Base-by-base conservation (phyloP, 2,113 vertebrate species). In the Gopherus flavomarginatus region DNA sequence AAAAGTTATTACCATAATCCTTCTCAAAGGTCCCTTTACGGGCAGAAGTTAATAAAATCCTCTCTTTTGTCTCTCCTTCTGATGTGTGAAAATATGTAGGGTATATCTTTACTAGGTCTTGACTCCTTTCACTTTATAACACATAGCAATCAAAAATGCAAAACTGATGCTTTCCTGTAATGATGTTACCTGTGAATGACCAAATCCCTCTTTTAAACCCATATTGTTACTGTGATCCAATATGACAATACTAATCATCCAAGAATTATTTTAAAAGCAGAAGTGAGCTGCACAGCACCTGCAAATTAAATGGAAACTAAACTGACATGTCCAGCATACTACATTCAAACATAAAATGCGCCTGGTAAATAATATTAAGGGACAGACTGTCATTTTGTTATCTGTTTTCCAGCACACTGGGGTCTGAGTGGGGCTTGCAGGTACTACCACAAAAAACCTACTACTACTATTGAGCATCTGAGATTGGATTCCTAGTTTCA, bases 11-110 rank as follows among this genome's bases (percentile, higher is more conserved):
- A 72, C 62, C 85, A 29, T 44, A 89, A 94, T 56, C 90, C 29
- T 86, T 72, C 93, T 94, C 75, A 95, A 95, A 96, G 85, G 86
- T 92, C 62, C 83, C 83, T 94, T 81, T 83, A 96, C 77, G 84
- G 78, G 86, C 57, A 72, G 31, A n/a, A 10, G 22, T 83, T 91
- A 94, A 93, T 91, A 95, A 93, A 92, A 90, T 84, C 57, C 78
- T 94, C 75, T 69, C 49, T 85, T 95, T 89, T 84, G 3, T 49
- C 49, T 80, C 62, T 93, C 88, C 35, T 17, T 75, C 6, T 82
- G 81, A 90, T 11, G 11, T 17, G 31, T 72, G 87, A n/a, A 54
- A 93, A 69, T 3, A 29, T 2, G 7, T 3, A 17, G 6, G 47
- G 26, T 49, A 79, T 4, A 88, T 69, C 24, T 72, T 82, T 14